Percentiles rank a stretch among this genome's conserved stretches.
Evolutionary conservation across 2,888 invertebrate species (phyloP).

Genomic region (Cheilosia urbana): DNA sequence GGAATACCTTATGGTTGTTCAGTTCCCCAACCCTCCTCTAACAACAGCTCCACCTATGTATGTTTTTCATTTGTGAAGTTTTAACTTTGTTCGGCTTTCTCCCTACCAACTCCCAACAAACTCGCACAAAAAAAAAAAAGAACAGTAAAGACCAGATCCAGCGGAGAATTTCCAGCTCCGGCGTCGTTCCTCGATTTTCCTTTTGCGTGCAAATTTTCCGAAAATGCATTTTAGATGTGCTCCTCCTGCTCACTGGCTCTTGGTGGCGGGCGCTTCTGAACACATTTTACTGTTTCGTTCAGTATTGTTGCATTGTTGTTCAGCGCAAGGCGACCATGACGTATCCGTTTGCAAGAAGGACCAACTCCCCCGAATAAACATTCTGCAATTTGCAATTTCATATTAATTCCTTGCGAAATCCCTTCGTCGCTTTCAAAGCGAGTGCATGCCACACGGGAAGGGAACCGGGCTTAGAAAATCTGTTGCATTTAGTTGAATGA

Average conservation of each 20-base stretch:
- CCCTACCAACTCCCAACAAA: neutral
- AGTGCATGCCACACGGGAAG: neutral
- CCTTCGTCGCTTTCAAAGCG: conserved; percentile 4
- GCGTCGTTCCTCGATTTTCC: conserved; percentile 8
- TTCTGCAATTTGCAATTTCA: conserved; percentile 59
- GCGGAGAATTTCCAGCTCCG: conserved; percentile 22
- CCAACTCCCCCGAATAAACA: conserved; percentile 51
- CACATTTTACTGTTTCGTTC: conserved; percentile 31
- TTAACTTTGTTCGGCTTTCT: conserved; percentile 41
- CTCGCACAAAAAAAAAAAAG: conserved; percentile 10
- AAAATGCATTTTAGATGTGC: conserved; percentile 47
- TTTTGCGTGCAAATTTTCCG: conserved; percentile 10
- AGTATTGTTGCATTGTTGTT: conserved; percentile 27
- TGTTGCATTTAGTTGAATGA: conserved; percentile 69
- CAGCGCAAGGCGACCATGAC: conserved; percentile 24
- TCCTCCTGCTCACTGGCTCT: neutral
- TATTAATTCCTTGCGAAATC: conserved; percentile 59
- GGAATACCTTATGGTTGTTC: conserved; percentile 14
- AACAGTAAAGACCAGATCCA: conserved; percentile 19
- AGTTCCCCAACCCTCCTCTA: neutral
- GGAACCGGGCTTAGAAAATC: conserved; percentile 29
- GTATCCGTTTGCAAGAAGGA: conserved; percentile 23
- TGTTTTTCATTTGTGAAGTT: conserved; percentile 35
- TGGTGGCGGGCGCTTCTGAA: neutral
- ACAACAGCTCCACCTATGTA: neutral